phyloP scores from a whole-genome alignment of 2,888 invertebrate species.

The Gryllus longicercus region DNA sequence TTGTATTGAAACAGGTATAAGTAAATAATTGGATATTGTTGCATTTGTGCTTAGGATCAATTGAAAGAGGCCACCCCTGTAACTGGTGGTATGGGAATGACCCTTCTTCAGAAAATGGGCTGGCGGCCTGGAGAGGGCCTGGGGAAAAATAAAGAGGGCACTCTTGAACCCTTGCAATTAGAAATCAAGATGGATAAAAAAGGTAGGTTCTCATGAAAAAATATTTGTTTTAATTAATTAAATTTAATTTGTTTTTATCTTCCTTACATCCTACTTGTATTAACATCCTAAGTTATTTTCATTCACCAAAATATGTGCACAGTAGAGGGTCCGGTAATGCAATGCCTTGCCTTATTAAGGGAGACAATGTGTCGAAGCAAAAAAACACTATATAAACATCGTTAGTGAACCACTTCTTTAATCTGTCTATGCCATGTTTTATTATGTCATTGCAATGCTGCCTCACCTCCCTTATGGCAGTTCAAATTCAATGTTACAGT shows the following conservation, averaged over 20 bases:
- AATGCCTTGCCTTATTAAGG: too few relatives aligned
- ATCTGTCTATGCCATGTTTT: too few relatives aligned
- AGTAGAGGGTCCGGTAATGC: too few relatives aligned
- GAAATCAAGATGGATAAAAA: constrained; percentile 96
- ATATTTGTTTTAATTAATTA: background rate
- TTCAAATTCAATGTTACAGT: too few relatives aligned
- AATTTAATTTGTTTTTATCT: background rate
- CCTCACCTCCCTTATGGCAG: too few relatives aligned
- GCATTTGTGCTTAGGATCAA: constrained; percentile 61
- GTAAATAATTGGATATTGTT: background rate
- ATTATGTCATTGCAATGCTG: too few relatives aligned
- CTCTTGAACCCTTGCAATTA: constrained; percentile 80
- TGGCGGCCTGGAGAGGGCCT: constrained; percentile 96
- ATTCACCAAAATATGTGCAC: too few relatives aligned
- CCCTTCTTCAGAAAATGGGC: constrained; percentile 95
- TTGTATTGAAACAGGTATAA: background rate
- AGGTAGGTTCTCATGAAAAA: constrained; percentile 51
- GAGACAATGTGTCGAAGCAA: too few relatives aligned
- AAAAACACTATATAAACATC: too few relatives aligned
- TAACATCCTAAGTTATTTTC: too few relatives aligned
- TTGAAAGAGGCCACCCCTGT: constrained; percentile 86
- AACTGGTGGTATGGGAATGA: constrained; percentile 94
- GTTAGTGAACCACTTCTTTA: too few relatives aligned
- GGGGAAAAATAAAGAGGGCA: constrained; percentile 91
- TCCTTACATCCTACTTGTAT: background rate